Evolutionary conservation across 64 coral and sea anemone species (phyloP).

Genomic region (Acropora tenuis): DNA sequence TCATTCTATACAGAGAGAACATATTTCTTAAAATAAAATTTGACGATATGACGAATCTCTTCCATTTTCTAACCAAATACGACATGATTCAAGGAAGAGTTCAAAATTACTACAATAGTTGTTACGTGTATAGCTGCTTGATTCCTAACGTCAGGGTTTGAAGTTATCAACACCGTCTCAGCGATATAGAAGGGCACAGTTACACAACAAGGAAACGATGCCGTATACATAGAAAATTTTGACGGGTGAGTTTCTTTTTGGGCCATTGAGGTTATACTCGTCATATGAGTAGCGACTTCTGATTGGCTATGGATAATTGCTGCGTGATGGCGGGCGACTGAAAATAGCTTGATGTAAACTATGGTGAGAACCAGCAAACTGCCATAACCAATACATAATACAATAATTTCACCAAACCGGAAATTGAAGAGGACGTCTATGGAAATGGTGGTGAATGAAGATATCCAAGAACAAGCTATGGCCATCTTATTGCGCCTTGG

Average conservation of each 20-base stretch:
- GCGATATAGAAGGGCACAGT: neutral
- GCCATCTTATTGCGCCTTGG: neutral
- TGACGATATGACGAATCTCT: slow-evolving; percentile 29
- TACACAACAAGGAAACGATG: slow-evolving; percentile 6
- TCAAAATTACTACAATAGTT: slow-evolving; percentile 14
- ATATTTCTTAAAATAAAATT: neutral
- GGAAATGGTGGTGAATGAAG: neutral
- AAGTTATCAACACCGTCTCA: neutral
- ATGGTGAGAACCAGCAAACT: neutral
- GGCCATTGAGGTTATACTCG: neutral
- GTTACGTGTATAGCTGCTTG: neutral
- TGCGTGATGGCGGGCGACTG: slow-evolving; percentile 12
- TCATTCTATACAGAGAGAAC: neutral
- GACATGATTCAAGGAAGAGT: slow-evolving; percentile 12
- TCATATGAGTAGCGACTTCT: neutral
- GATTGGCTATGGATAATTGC: slow-evolving; percentile 15
- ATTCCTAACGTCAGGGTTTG: neutral
- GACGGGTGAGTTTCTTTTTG: slow-evolving; percentile 10
- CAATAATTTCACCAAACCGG: neutral
- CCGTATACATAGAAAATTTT: slow-evolving; percentile 16
- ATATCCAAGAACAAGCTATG: neutral
- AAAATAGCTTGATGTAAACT: slow-evolving; percentile 1
- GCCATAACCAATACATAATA: neutral
- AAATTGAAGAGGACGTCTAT: neutral
- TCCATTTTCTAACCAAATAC: slow-evolving; percentile 34